Conservation (phyloP, 1,140 invertebrate genomes). For the Sycobia sp. region DNA sequence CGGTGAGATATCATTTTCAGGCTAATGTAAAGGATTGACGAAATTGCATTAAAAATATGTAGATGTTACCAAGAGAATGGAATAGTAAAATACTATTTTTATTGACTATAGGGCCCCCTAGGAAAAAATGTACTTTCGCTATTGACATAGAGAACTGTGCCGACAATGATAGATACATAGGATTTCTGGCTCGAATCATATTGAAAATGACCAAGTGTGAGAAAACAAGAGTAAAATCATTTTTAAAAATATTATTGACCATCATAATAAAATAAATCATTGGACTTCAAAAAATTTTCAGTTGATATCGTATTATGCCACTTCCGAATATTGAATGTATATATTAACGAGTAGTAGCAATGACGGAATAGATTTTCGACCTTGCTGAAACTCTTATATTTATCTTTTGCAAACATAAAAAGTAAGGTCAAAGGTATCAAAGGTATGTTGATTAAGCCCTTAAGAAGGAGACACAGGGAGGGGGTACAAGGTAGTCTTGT, state of each 20-base stretch:
- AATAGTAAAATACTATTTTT: not conserved
- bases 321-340: not conserved
- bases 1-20: not conserved
- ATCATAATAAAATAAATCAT: slow-evolving; percentile 16
- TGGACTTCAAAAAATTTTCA: not conserved
- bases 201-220: not conserved
- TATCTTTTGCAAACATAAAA: not conserved
- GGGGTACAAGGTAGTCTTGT: not conserved
- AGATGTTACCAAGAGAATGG: not conserved
- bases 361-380: not conserved
- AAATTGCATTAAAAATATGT: not conserved
- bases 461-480: not conserved
- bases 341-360: not conserved
- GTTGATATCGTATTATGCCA: slow-evolving; percentile 9
- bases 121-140: not conserved
- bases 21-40: not conserved
- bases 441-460: not conserved
- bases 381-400: not conserved
- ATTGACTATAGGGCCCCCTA: not conserved
- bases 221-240: slow-evolving; percentile 3
- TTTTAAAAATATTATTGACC: slow-evolving; percentile 1
- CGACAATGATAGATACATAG: not conserved
- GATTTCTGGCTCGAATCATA: not conserved
- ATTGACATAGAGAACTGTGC: not conserved
- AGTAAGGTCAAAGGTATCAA: slow-evolving; percentile 9